Conservation (phyloP, 2,888 invertebrate species). For the Teleogryllus oceanicus region DNA sequence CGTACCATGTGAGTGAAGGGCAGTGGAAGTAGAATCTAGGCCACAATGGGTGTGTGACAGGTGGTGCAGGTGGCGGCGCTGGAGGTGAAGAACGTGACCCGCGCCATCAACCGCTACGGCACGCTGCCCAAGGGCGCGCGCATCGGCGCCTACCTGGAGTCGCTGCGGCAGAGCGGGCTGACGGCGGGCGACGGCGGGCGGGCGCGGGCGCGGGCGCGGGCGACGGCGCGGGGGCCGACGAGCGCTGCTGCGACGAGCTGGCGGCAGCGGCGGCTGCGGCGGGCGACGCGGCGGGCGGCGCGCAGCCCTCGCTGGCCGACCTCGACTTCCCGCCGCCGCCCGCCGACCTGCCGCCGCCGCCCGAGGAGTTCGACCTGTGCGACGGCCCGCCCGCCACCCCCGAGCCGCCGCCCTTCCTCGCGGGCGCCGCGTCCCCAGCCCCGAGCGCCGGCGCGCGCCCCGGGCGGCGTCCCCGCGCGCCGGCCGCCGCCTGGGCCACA, state of each 20-base stretch:
- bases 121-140: constrained; percentile 95
- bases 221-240: constrained; percentile 33
- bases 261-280: constrained; percentile 44
- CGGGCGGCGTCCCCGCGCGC: constrained; percentile 39
- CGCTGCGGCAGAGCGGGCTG: constrained; percentile 75
- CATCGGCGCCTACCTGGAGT: constrained; percentile 94
- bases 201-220: constrained; percentile 30
- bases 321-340: constrained; percentile 87
- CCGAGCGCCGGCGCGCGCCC: constrained; percentile 39
- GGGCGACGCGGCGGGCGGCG: constrained; percentile 41
- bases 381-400: constrained; percentile 37
- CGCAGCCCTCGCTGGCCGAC: constrained; percentile 71
- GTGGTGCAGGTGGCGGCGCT: constrained; percentile 84
- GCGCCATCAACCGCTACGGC: constrained; percentile 92
- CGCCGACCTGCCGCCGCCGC: constrained; percentile 73
- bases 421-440: constrained; percentile 39
- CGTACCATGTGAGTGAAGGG: too few relatives aligned
- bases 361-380: constrained; percentile 56
- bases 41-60: constrained; percentile 40
- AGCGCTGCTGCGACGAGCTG: constrained; percentile 44
- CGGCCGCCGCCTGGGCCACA: constrained; percentile 26
- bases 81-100: constrained; percentile 92
- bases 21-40: too few relatives aligned
- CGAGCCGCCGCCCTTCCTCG: constrained; percentile 42
- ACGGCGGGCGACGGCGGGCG: constrained; percentile 46